phyloP scores from a whole-genome alignment of 2,797 vertebrate species.

The Scomberomorus guttatus region DNA sequence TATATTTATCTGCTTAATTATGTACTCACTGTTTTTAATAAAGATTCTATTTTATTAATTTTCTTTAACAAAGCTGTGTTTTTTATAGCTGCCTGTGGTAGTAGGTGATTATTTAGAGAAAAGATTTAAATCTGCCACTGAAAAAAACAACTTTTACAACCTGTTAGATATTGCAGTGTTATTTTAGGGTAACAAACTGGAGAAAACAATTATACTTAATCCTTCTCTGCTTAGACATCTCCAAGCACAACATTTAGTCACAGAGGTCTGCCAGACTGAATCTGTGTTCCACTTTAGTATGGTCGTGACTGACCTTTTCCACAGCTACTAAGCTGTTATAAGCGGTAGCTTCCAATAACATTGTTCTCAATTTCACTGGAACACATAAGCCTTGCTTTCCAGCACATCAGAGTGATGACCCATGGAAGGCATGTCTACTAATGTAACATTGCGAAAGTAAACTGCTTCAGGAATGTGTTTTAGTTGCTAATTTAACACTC shows the following conservation, averaged over 20 bases:
- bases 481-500: constrained; percentile 3
- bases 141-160: neutral
- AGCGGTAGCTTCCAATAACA: constrained; percentile 31
- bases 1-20: constrained; percentile 50
- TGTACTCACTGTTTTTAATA: constrained; percentile 73
- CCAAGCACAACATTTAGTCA: neutral
- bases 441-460: constrained; percentile 3
- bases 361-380: constrained; percentile 49
- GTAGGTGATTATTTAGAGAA: neutral
- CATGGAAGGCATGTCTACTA: constrained; percentile 49
- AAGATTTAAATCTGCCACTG: neutral
- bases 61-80: constrained; percentile 43
- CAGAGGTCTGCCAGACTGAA: constrained; percentile 6
- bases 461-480: constrained; percentile 21
- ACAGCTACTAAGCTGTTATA: constrained; percentile 44
- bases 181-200: constrained; percentile 6
- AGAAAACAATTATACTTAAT: constrained; percentile 6
- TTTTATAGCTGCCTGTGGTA: constrained; percentile 4
- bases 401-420: constrained; percentile 36
- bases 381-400: constrained; percentile 64
- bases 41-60: constrained; percentile 79
- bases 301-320: constrained; percentile 43
- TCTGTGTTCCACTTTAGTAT: constrained; percentile 15
- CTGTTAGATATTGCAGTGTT: neutral
- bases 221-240: neutral